Percentiles rank a stretch among this genome's conserved stretches.
These are phyloP conservation scores for Hydrozoanthus tunicans DNA, from an alignment of 64 coral and sea anemone genomes.

Conservation along the genomic window DNA sequence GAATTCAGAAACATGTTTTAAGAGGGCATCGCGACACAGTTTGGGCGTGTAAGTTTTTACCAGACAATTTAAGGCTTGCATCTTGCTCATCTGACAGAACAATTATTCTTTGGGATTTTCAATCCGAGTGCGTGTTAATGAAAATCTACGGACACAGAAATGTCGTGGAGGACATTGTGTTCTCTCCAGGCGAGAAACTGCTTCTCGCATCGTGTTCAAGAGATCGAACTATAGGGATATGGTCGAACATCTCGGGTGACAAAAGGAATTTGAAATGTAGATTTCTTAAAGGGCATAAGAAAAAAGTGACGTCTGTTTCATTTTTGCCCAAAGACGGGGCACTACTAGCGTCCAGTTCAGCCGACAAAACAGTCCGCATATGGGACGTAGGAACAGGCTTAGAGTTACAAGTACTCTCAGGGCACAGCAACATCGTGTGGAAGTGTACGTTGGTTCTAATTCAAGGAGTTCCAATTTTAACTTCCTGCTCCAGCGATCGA, in stretches of 20 bases:
- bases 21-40: slow-evolving; percentile 51
- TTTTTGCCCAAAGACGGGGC: slow-evolving; percentile 54
- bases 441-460: slow-evolving; percentile 52
- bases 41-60: slow-evolving; percentile 65
- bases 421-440: slow-evolving; percentile 69
- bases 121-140: slow-evolving; percentile 5
- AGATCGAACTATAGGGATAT: slow-evolving; percentile 54
- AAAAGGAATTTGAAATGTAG: neutral
- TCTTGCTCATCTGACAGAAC: slow-evolving; percentile 59
- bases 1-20: slow-evolving; percentile 22
- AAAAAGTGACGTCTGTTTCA: slow-evolving; percentile 48
- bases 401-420: slow-evolving; percentile 9
- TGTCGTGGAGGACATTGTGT: slow-evolving; percentile 63
- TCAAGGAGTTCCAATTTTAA: slow-evolving; percentile 15
- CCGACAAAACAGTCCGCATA: slow-evolving; percentile 62
- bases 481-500: slow-evolving; percentile 67
- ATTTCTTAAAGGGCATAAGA: slow-evolving; percentile 54
- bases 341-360: slow-evolving; percentile 57
- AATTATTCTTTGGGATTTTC: slow-evolving; percentile 61
- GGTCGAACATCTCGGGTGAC: slow-evolving; percentile 32
- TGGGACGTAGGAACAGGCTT: slow-evolving; percentile 53
- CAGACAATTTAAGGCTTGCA: slow-evolving; percentile 17
- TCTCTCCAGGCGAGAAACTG: slow-evolving; percentile 46
- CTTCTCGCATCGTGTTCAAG: slow-evolving; percentile 63
- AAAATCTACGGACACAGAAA: slow-evolving; percentile 51